Base-by-base conservation (phyloP, 2,113 vertebrate genomes). In the Rhodinocichla rosea region DNA sequence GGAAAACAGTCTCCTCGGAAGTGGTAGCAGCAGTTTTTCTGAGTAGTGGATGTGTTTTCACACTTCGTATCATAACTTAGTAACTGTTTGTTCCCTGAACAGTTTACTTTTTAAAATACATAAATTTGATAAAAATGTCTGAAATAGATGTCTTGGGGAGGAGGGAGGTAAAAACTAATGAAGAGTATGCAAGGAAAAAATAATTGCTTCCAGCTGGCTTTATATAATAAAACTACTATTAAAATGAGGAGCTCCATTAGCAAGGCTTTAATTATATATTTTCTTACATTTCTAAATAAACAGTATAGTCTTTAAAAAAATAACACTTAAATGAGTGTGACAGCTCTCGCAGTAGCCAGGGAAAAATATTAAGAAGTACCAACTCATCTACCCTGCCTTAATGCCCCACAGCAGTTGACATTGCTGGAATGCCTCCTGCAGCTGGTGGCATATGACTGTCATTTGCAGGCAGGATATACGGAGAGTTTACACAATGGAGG, bases 391-490 rank as follows among this genome's bases (percentile, higher is more conserved):
- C 94, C 88, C 94, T 97, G 91, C 87, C 56, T 97, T 96, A 95
- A 96, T 96, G 90, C 94, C 92, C 95, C 87, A 93, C 92, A 97
- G 96, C 92, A 94, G 92, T 96, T 97, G 97, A 97, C 97, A 98
- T 93, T 95, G 93, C 94, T 96, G 94, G 97, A 98, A 98, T 98
- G 98, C 96, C 94, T 96, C 87, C 89, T 97, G 97, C 98, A 98
- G 98, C 98, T 98, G 97, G 97, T 97, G 97, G 98, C 98, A 97
- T 97, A 97, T 98, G 95, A 97, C 89, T 97, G 97, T 97, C 97
- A 97, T 98, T 97, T 97, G 94, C 90, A 97, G 92, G 92, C 81
- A 96, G 96, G 95, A 96, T 94, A 89, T 59, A 89, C 59, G 18
- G 90, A 96, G 80, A 96, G 89, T 97, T 96, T 94, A 83, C 64